Evolutionary conservation across 2,113 vertebrate species (phyloP), one percentile per base, ranked within the genome.

Genomic region (Erpornis zantholeuca): DNA sequence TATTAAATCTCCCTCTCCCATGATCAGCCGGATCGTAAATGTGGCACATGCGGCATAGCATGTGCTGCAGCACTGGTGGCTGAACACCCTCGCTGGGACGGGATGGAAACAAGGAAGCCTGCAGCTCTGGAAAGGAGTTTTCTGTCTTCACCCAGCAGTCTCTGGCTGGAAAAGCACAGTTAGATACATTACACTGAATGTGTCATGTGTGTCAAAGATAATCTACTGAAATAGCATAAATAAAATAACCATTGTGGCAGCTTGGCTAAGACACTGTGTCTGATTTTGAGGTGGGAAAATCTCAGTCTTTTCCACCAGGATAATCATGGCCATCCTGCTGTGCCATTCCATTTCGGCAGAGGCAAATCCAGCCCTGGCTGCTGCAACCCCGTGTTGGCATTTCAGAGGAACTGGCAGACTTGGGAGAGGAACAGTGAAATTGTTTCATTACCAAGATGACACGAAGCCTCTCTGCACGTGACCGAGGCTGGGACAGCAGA

Each of bases 341-440:
- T 49, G 45, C 27, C 1, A 1, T 68, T 91, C 57, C 10, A 8
- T 75, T 92, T 75, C 35, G 52, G 38, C 64, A 63, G 78, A 40
- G 35, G 12, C 1, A 1, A 72, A 76, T 56, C 36, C 9, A 4
- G 24, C 36, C 60, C 38, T 40, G 54, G 63, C 31, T 85, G 61
- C 24, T 70, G 63, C 75, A 73, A 15, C 36, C 17, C 4, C 0
- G 0, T 5, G 1, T 64, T 1, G 0, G 36, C 10, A 5, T 38
- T 22, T 69, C 66, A 6, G 6, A 90, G 66, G 49, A 84, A 21
- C 49, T 7, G 3, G 36, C 19, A 54, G 35, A 14, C 20, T 4
- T 12, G 31, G n/a, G 61, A 71, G n/a, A 63, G 29, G 27, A 78
- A 16, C 40, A 21, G 1, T 2, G 3, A 53, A 72, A 56, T 47